Conservation (phyloP, 2,797 vertebrate species). For the Australoheros facetus region DNA sequence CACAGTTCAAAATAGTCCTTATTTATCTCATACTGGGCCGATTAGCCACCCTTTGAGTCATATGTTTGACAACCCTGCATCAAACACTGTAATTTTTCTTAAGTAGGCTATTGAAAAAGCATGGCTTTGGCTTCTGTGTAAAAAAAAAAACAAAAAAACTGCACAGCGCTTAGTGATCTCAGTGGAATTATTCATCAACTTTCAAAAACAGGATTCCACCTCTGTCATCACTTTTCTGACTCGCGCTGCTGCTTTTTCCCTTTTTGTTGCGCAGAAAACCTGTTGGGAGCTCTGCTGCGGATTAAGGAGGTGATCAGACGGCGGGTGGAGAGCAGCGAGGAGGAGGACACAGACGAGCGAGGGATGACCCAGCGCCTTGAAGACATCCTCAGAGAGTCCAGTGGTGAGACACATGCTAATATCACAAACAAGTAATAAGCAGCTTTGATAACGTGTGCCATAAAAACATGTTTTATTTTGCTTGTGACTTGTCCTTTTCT, state of each 20-base stretch:
- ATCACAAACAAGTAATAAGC: not conserved
- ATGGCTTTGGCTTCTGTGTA: not conserved
- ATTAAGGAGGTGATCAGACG: constrained; percentile 80
- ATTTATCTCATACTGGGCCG: not conserved
- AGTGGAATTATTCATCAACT: not conserved
- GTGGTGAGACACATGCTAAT: constrained; percentile 63
- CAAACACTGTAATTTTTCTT: not conserved
- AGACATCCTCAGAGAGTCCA: constrained; percentile 77
- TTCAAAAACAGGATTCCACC: not conserved
- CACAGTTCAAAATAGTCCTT: not conserved
- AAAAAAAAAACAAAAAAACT: not conserved
- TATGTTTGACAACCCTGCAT: not conserved
- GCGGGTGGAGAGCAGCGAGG: constrained; percentile 78
- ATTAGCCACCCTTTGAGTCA: not conserved
- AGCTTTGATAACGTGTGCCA: not conserved
- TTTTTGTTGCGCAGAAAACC: constrained; percentile 65
- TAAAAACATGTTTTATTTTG: not conserved
- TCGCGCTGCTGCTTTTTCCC: not conserved
- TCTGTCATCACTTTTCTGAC: not conserved
- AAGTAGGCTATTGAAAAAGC: not conserved
- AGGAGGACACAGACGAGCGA: constrained; percentile 67
- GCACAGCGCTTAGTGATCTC: not conserved
- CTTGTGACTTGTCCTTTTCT: not conserved
- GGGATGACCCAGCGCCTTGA: constrained; percentile 80
- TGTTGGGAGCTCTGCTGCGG: constrained; percentile 74